A percentile compares a stretch with the other conserved stretches of the same genome.
These are phyloP conservation scores for Pasiphila rectangulata DNA, from an alignment of 2,888 invertebrate species.

Conservation along the genomic window DNA sequence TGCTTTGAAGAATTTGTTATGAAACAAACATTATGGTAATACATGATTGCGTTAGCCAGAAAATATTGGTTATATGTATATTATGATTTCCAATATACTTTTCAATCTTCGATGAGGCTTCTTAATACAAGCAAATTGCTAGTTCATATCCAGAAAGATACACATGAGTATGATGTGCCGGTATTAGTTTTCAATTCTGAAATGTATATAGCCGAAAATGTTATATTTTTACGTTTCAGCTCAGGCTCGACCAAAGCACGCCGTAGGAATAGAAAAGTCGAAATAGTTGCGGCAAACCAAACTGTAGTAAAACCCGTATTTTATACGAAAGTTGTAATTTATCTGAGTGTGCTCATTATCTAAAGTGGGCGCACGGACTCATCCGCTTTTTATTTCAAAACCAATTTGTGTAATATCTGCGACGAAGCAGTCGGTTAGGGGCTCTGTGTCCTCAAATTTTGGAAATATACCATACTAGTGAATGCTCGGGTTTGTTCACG, in stretches of 20 bases:
- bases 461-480: no score
- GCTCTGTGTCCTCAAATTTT: not conserved
- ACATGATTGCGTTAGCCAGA: no score
- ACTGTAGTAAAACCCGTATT: slow-evolving; percentile 10
- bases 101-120: no score
- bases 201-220: no score
- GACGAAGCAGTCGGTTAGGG: slow-evolving; percentile 38
- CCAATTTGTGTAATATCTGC: slow-evolving; percentile 54
- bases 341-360: slow-evolving; percentile 40
- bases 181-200: no score
- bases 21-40: slow-evolving; percentile 6
- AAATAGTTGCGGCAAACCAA: slow-evolving; percentile 18
- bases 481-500: no score
- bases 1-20: slow-evolving; percentile 14
- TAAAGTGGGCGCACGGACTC: slow-evolving; percentile 42
- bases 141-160: no score
- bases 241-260: not conserved
- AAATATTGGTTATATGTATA: no score
- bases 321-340: slow-evolving; percentile 19
- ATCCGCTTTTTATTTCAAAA: slow-evolving; percentile 44
- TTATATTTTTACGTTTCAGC: not conserved
- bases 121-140: no score
- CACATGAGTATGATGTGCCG: no score
- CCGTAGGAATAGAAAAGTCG: not conserved
- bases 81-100: no score